Base-by-base conservation (phyloP, 2,888 invertebrate genomes). In the Eupithecia centaureata region DNA sequence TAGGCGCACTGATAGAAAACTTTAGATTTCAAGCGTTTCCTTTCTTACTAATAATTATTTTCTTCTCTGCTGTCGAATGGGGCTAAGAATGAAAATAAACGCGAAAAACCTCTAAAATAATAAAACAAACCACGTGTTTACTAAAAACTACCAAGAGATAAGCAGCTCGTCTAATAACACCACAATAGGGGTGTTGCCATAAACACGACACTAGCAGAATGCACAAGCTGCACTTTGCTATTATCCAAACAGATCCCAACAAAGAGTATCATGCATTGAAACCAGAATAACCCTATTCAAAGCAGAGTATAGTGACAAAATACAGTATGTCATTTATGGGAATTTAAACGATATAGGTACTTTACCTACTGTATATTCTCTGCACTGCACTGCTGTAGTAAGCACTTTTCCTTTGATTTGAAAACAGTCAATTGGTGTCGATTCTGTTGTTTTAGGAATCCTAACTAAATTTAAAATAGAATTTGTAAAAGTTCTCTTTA, bases 181-280 rank as follows among this genome's bases (percentile, higher is more conserved):
- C 47, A 32, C 54, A 47, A 61, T 47, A 51, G 47, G 33, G 32
- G 51, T 54, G 35, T 52, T 35, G 54, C 60, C 69, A 69, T 66
- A 70, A 70, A 70, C 63, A 63, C 62, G 56, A 35, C 69, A 63
- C 32, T 22, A 52, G 61, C 61, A 66, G 63, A 66, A 65, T 61
- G 61, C 63, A 32, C 60, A 66, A 63, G 63, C 61, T 67, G 61
- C 65, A 66, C 66, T 66, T 70, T 66, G 61, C 66, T 25, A 66
- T 69, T 70, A 66, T 56, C 65, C 38, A 65, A 22, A 47, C 47
- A 47, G 47, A 47, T 47, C 47, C 47, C 47, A 66, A 63, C 66
- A 70, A 70, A 70, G 70, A 70, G 70, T 70, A 66, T 63, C 65
- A 63, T 63, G 66, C 61, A 70, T 66, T 70, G 69, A 70, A 70